phyloP scores from a whole-genome alignment of 2,113 vertebrate genomes.

The Nycticryphes semicollaris region DNA sequence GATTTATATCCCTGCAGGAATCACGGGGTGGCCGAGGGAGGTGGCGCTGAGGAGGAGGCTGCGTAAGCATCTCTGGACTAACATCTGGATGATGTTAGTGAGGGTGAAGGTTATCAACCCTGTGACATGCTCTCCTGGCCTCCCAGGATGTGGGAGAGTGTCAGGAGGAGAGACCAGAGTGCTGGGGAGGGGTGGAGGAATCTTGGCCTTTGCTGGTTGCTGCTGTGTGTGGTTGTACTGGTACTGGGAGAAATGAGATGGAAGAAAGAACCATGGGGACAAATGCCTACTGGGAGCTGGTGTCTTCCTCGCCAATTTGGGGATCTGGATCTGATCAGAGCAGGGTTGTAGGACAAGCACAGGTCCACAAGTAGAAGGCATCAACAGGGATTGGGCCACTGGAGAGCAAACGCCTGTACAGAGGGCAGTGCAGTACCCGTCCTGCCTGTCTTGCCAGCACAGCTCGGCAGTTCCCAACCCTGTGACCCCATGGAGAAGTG shows the following conservation, averaged over 20 bases:
- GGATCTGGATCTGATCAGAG: not conserved
- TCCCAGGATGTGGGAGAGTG: no score
- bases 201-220: not conserved
- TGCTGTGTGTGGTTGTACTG: not conserved
- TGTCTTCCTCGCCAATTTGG: not conserved
- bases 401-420: not conserved
- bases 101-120: not conserved
- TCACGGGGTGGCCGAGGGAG: not conserved
- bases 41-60: not conserved
- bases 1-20: not conserved
- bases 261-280: not conserved
- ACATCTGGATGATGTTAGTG: not conserved
- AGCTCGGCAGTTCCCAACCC: not conserved
- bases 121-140: not conserved
- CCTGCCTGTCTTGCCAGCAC: not conserved
- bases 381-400: not conserved
- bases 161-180: not conserved
- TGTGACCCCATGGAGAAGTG: not conserved
- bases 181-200: not conserved
- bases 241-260: not conserved
- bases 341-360: not conserved
- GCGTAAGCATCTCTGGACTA: not conserved
- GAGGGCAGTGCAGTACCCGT: rapidly evolving
- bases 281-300: not conserved
- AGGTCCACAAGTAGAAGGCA: not conserved